phyloP scores from a whole-genome alignment of 1,140 invertebrate genomes.

The Anastrepha ludens region DNA sequence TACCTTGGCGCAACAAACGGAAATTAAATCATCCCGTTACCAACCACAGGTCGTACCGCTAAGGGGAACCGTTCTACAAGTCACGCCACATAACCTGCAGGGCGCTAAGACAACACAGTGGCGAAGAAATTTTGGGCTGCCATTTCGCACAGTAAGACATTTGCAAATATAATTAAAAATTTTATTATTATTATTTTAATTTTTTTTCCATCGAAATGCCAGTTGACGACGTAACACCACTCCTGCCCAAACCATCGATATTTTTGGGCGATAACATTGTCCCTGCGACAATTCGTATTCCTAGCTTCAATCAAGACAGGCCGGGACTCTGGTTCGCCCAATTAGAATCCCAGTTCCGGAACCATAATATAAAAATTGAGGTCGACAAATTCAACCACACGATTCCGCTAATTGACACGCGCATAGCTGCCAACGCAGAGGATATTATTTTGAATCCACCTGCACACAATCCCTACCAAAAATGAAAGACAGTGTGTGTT shows the following conservation, averaged over 20 bases:
- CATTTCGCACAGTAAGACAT: background rate
- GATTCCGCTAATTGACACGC: background rate
- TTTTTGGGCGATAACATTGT: background rate
- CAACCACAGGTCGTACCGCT: background rate
- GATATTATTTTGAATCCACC: constrained; percentile 16
- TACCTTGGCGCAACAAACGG: no score
- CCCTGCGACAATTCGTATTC: background rate
- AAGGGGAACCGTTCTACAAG: background rate
- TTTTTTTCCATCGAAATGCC: background rate
- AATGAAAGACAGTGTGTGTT: background rate
- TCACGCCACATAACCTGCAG: background rate
- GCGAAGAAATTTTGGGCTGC: background rate
- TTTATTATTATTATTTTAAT: background rate
- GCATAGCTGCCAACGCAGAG: background rate
- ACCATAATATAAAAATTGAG: background rate
- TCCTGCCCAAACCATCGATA: background rate
- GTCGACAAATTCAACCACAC: background rate
- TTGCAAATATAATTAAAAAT: background rate
- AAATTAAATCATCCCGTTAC: background rate
- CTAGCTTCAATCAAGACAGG: background rate
- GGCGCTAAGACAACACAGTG: no score
- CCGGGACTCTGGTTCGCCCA: background rate
- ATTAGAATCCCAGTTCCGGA: background rate
- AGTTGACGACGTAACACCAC: background rate
- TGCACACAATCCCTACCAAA: background rate